Evolutionary conservation across 2,797 vertebrate species (phyloP), one percentile per base, ranked within the genome.

Genomic region (Sebastes glaucus): DNA sequence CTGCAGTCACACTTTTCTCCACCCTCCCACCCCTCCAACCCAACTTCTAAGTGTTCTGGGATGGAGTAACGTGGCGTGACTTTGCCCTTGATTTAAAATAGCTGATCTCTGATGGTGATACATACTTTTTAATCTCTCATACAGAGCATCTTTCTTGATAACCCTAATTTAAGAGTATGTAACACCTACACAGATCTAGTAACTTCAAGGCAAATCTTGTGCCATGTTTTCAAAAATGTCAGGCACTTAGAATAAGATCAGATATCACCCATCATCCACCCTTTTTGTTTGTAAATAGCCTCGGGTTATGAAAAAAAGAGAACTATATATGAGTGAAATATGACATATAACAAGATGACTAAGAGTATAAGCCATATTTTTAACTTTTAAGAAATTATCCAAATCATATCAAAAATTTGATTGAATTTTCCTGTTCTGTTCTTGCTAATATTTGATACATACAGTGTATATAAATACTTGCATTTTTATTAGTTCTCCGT

Each of bases 331-430:
- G 83, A 93, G 85, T 89, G 78, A 92, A 84, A 89, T 93, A 94
- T 88, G 85, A 92, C 83, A 74, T 89, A 93, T 92, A 92, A 92
- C 80, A 91, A 92, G 90, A 93, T 87, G 77, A 94, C 82, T 85
- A 95, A 93, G 94, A 96, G 94, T 95, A 96, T 94, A 96, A 96
- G 96, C 96, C 96, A 96, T 96, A 96, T 95, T 96, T 96, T 95
- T 95, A 95, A 92, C 93, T 92, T 94, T 92, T 86, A 92, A 88
- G 88, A 93, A 95, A 90, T 90, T 90, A 93, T 96, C 91, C 92
- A 93, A 94, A 94, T 91, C 94, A 94, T 93, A 88, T 94, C 76
- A 89, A 92, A 65, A 87, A 91, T 93, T 89, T 91, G 66, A 92
- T 93, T 94, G 33, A 86, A 68, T 77, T 88, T 89, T 93, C 60